These are phyloP conservation scores for Hoplodrina blanda DNA, from an alignment of 2,888 invertebrate genomes.

Conservation along the genomic window DNA sequence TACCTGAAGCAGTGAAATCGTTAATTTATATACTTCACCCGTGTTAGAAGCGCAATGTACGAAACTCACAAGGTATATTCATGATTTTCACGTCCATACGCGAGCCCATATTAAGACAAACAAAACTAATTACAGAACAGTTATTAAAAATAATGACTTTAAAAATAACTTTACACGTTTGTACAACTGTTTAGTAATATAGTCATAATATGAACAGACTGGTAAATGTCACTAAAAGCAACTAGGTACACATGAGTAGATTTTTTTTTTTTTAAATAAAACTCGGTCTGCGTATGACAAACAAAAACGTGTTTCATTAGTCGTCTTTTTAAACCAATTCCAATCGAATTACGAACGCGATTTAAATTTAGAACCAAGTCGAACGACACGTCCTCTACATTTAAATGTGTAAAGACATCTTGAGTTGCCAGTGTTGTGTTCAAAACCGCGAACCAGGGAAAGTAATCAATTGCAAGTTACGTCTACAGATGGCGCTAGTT, in stretches of 20 bases:
- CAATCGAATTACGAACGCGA: conserved; percentile 14
- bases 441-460: conserved; percentile 30
- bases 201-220: neutral
- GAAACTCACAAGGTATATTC: neutral
- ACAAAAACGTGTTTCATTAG: conserved; percentile 19
- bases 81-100: neutral
- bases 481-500: conserved; percentile 59
- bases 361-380: conserved; percentile 1
- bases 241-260: neutral
- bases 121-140: conserved; percentile 2
- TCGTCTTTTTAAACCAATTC: conserved; percentile 21
- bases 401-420: conserved; percentile 27
- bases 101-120: neutral
- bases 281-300: conserved; percentile 16
- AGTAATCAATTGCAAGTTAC: conserved; percentile 45
- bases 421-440: conserved; percentile 17
- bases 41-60: neutral
- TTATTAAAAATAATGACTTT: conserved; percentile 24
- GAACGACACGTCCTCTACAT: conserved; percentile 57
- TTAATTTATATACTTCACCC: conserved; percentile 26
- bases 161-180: conserved; percentile 9
- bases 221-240: neutral
- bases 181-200: neutral
- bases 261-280: conserved; percentile 19
- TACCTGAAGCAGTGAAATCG: conserved; percentile 37